Base-by-base conservation (phyloP, 2,888 invertebrate species). In the Drosophila neotestacea region DNA sequence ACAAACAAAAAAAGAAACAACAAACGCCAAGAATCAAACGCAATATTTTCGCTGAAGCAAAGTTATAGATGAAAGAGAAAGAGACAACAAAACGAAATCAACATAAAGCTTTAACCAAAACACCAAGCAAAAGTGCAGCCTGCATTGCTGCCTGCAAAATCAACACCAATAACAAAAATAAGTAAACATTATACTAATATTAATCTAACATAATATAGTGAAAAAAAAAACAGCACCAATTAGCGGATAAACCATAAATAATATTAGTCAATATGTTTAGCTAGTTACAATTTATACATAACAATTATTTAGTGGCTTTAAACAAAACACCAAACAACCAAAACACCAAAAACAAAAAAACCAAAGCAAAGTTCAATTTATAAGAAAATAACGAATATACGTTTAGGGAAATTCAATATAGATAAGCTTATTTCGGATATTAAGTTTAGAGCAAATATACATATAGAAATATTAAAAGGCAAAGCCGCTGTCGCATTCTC, bases 271-370 rank as follows among this genome's bases (percentile, higher is more conserved):
- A 75, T 71, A 89, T 85, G 83, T 77, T 81, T 85, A 89, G 85
- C 62, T 86, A 86, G 86, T 85, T 83, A 61, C 70, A 72, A 83
- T 75, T 88, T 89, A 77, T 72, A 73, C 48, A 61, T 73, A 74
- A 65, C 69, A 82, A 88, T 88, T 79, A 85, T 32, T 73, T 88
- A 86, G 85, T 86, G 85, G 90, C 90, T 90, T 90, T 87, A 91
- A 90, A 73, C 59, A 87, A 82, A 90, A 90, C 91, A 91, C 91
- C 90, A 91, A 91, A 62, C 69, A 73, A 83, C 60, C 83, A 82
- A 90, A 90, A 90, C 91, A 91, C 90, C 90, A 91, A 66, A 66
- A 52, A 46, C 44, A 36, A 6, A 36, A 64, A 56, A 67, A 62
- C 51, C 32, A 81, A 81, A 74, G 34, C 60, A 60, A 67, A 85